Percentiles rank a stretch among this genome's conserved stretches.
Evolutionary conservation across 2,888 invertebrate species (phyloP).

Genomic region (Ophraella communa): DNA sequence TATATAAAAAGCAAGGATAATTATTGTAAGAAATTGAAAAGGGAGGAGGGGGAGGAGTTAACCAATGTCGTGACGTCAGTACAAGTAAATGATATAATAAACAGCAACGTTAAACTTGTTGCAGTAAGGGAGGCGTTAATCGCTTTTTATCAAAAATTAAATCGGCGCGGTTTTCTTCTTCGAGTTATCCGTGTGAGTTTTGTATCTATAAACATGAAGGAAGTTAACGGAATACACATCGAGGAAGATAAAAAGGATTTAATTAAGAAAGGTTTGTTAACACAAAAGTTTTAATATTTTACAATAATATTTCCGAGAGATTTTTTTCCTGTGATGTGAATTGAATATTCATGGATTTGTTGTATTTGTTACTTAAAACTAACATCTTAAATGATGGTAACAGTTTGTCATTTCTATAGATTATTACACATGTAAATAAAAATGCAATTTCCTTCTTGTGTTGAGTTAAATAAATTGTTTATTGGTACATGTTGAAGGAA

Average conservation of each 20-base stretch:
- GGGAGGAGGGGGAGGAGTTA: slow-evolving; percentile 54
- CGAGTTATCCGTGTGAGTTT: slow-evolving; percentile 8
- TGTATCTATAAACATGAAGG: slow-evolving; percentile 26
- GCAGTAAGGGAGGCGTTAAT: slow-evolving; percentile 37
- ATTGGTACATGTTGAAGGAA: too few species aligned
- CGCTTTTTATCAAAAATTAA: slow-evolving; percentile 9
- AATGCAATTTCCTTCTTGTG: too few species aligned
- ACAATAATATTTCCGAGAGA: too few species aligned
- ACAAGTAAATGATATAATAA: slow-evolving; percentile 49
- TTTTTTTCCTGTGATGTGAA: too few species aligned
- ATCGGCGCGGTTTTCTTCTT: not conserved
- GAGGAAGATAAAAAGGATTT: slow-evolving; percentile 30
- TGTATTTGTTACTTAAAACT: too few species aligned
- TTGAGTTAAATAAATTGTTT: too few species aligned
- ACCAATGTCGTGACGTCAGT: slow-evolving; percentile 53
- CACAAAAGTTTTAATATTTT: too few species aligned
- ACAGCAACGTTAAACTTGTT: slow-evolving; percentile 41
- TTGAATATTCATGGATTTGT: too few species aligned
- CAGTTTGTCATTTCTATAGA: too few species aligned
- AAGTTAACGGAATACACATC: slow-evolving; percentile 24
- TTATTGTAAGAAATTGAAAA: slow-evolving; percentile 47
- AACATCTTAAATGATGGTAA: too few species aligned
- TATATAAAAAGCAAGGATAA: slow-evolving; percentile 49
- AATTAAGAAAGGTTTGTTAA: slow-evolving; percentile 31
- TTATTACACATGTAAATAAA: too few species aligned